These are phyloP conservation scores for Callinectes sapidus DNA, from an alignment of 2,888 invertebrate species.

Conservation along the genomic window DNA sequence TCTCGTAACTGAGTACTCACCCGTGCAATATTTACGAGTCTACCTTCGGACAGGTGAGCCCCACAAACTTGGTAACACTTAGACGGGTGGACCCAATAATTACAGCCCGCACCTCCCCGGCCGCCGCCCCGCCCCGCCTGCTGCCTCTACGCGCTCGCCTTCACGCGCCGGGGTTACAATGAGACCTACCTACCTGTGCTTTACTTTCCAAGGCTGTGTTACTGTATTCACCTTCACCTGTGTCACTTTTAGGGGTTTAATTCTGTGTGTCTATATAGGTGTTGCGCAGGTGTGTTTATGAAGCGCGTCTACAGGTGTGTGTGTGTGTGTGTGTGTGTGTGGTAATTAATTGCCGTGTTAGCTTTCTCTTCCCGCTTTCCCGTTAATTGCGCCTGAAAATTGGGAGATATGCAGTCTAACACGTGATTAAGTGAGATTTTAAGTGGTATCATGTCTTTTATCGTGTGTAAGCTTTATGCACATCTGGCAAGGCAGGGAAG, in stretches of 20 bases:
- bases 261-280: neutral
- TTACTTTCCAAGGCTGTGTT: neutral
- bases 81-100: slow-evolving; percentile 34
- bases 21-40: neutral
- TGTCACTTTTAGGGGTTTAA: neutral
- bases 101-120: neutral
- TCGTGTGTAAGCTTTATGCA: neutral
- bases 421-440: neutral
- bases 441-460: neutral
- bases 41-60: slow-evolving; percentile 9
- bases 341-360: neutral
- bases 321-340: neutral
- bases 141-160: neutral
- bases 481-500: neutral
- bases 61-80: slow-evolving; percentile 47
- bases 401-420: neutral
- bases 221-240: neutral
- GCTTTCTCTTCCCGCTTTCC: neutral
- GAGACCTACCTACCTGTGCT: neutral
- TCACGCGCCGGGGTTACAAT: neutral
- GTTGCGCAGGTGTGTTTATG: neutral
- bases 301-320: neutral
- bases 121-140: slow-evolving; percentile 5
- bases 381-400: neutral
- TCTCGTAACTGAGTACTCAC: neutral